Conservation (phyloP, 2,797 vertebrate genomes). For the Myoxocephalus aenaeus region DNA sequence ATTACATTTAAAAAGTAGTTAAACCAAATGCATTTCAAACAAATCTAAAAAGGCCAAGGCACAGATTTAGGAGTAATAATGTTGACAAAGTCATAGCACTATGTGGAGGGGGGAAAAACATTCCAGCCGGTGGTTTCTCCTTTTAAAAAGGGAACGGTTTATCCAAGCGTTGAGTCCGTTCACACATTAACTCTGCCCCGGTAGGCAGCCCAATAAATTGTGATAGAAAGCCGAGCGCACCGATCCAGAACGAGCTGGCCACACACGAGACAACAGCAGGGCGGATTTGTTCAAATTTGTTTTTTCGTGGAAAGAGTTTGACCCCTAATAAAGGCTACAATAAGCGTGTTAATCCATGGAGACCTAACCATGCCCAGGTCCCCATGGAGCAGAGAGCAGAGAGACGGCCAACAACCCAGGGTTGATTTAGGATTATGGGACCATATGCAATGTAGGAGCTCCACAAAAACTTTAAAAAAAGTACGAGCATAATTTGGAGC, state of each 20-base stretch:
- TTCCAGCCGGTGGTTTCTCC: background rate
- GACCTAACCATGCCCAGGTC: background rate
- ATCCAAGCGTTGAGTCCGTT: constrained; percentile 15
- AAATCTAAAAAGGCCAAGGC: background rate
- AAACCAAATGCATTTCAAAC: background rate
- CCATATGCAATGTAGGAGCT: constrained; percentile 27
- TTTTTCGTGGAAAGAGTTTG: constrained; percentile 31
- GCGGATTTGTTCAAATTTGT: constrained; percentile 16
- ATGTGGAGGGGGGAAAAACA: background rate
- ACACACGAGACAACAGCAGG: constrained; percentile 18
- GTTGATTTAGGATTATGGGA: constrained; percentile 46
- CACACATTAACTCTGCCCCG: constrained; percentile 30
- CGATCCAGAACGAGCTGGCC: constrained; percentile 3
- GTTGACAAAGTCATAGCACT: background rate
- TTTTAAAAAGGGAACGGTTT: constrained; percentile 28
- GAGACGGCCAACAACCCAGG: constrained; percentile 31
- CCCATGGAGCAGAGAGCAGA: constrained; percentile 18
- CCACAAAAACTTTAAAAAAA: background rate
- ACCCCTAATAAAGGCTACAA: constrained; percentile 38
- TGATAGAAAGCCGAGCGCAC: constrained; percentile 14
- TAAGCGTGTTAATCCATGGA: constrained; percentile 19
- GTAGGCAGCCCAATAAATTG: constrained; percentile 20
- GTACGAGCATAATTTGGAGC: constrained; percentile 4
- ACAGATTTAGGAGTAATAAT: constrained; percentile 1
- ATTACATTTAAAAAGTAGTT: background rate